Evolutionary conservation across 2,797 vertebrate species (phyloP), one percentile per base, ranked within the genome.

Genomic region (Crenuchus spilurus): DNA sequence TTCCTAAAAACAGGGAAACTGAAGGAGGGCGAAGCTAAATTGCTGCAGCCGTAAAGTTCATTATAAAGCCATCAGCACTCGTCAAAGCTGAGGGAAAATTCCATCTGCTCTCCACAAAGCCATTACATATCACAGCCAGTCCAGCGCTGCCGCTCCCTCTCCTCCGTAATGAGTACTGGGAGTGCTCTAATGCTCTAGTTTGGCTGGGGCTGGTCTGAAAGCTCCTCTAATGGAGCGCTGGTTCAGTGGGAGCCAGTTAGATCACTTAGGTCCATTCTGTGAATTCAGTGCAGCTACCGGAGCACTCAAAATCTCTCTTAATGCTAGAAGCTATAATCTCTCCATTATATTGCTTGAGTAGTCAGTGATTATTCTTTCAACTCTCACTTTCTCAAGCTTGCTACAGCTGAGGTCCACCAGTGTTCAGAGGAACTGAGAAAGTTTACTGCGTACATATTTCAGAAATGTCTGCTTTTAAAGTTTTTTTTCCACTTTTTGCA

Each of bases 51-150:
- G 4, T 48, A 64, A 64, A 62, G 46, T 70, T 71, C 31, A 66
- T 62, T 55, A 77, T 46, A 60, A 71, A 76, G 42, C 39, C 75
- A 73, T 68, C 64, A 49, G 35, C 14, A 16, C 18, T 54, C 37
- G 16, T 65, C 33, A 51, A 64, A n/a, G 16, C 39, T 37, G 30
- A 68, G 31, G 67, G 58, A 37, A 60, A 65, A 30, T 58, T 18
- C 62, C 42, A 64, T 64, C 39, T 31, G 61, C 63, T 58, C 30
- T 55, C 44, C 37, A 61, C 60, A 46, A 71, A 76, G 24, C 61
- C 67, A 76, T 71, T 76, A 66, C 1, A 33, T 24, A 64, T 64
- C 42, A 20, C 62, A 31, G 42, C n/a, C 20, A 20, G 33, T 22
- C 35, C 48, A 67, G 46, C 33, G 24, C 30, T 60, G 20, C 28